Evolutionary conservation across 2,888 invertebrate genomes (phyloP), one percentile per base, ranked within the genome.

Genomic region (Drepana falcataria): DNA sequence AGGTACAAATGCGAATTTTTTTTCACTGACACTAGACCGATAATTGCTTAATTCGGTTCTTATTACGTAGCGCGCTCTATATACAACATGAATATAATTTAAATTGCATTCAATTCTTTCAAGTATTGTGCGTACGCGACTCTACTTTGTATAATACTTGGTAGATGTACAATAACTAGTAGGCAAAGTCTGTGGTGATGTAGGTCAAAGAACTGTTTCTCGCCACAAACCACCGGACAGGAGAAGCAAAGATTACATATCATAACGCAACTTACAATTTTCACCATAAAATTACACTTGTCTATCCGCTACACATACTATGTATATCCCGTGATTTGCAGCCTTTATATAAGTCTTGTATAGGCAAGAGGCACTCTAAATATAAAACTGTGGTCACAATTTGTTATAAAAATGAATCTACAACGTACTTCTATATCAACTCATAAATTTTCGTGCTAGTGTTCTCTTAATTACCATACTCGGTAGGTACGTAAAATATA

Each of bases 331-430:
- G 91, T 92, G 91, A 87, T 87, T 90, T 85, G 91, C 91, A 92
- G 91, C 91, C 91, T 91, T 91, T 89, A 87, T 87, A 88, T 90
- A 90, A 91, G 91, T 91, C 91, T 91, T 91, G 86, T 90, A 89
- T 81, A 91, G 91, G 91, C 91, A 92, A 92, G 92, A 92, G 93
- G 93, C 92, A 93, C 92, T 93, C 92, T 91, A 92, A 91, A 92
- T 92, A 92, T 92, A 92, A 91, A 91, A 91, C 87, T 83, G 91
- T 91, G 91, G 92, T 92, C 92, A 89, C 90, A 90, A 90, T 91
- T 86, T 78, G 73, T 79, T 84, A 86, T 82, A 87, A 87, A 87
- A 90, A 88, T 79, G 83, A 85, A 83, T 83, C 87, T 88, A 89
- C 85, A 62, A 69, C 75, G 72, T 78, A 83, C 9, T 9, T 73